These are phyloP conservation scores for Phenganax subtilis DNA, from an alignment of 92 coral and sea anemone genomes.

Conservation along the genomic window DNA sequence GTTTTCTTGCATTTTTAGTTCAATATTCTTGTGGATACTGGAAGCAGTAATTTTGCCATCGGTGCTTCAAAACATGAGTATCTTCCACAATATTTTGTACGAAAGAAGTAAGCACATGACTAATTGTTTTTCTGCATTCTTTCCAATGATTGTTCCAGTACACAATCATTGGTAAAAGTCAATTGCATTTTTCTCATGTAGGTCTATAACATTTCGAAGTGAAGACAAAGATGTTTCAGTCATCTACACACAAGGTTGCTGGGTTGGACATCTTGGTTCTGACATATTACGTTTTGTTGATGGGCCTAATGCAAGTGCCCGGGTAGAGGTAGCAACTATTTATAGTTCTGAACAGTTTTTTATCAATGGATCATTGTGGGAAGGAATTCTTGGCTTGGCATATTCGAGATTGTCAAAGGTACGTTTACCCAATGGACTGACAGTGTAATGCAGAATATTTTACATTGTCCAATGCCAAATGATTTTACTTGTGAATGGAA, in stretches of 20 bases:
- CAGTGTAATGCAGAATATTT: no score
- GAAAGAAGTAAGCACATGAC: slow-evolving; percentile 68
- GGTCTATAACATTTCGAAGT: slow-evolving; percentile 72
- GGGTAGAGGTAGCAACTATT: slow-evolving; percentile 96
- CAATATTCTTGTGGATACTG: slow-evolving; percentile 97
- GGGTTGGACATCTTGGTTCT: slow-evolving; percentile 98
- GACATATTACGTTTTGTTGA: slow-evolving; percentile 84
- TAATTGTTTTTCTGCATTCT: background rate
- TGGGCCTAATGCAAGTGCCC: slow-evolving; percentile 94
- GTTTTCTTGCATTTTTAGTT: slow-evolving; percentile 50
- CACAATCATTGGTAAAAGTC: no score
- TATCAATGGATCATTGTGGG: slow-evolving; percentile 99
- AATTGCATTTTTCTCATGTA: background rate
- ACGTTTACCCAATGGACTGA: background rate
- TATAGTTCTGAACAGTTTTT: slow-evolving; percentile 86
- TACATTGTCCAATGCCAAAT: no score
- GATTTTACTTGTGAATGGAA: no score
- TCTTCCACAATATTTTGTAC: slow-evolving; percentile 75
- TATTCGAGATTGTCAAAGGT: slow-evolving; percentile 93
- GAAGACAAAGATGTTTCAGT: slow-evolving; percentile 80
- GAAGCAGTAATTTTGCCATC: slow-evolving; percentile 98
- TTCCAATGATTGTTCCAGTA: background rate
- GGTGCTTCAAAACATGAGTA: slow-evolving; percentile 91
- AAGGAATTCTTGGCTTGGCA: slow-evolving; percentile 93
- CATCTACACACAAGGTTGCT: slow-evolving; percentile 92